These are phyloP conservation scores for Philotrypesis tridentata DNA, from an alignment of 1,140 invertebrate genomes.

Conservation along the genomic window DNA sequence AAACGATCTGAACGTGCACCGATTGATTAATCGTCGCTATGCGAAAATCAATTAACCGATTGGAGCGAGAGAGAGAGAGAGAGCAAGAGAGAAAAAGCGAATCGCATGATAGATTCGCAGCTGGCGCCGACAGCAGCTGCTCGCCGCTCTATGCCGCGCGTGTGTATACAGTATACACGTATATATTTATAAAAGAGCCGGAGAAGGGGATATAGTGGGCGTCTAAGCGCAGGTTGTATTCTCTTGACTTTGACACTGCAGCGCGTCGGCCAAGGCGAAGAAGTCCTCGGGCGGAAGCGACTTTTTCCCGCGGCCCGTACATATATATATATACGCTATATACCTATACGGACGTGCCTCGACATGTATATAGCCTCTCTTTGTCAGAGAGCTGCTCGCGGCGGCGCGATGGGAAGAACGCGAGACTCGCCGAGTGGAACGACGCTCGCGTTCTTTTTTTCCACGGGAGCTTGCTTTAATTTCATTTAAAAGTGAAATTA, in stretches of 20 bases:
- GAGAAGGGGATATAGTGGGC: background rate
- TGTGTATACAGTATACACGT: too few species aligned
- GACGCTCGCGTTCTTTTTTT: background rate
- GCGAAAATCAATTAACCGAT: background rate
- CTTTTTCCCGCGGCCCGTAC: background rate
- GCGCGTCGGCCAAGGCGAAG: background rate
- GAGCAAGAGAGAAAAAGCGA: background rate
- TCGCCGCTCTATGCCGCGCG: background rate
- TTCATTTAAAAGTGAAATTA: background rate
- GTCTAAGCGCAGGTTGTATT: conserved; percentile 35
- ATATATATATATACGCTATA: too few species aligned
- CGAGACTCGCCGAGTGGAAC: background rate
- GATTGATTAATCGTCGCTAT: background rate
- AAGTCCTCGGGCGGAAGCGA: conserved; percentile 35
- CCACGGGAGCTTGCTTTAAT: background rate
- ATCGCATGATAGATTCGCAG: conserved; percentile 9
- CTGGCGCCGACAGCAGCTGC: background rate
- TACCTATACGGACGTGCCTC: too few species aligned
- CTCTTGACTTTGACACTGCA: conserved; percentile 64
- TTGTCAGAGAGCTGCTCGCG: background rate
- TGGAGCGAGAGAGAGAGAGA: background rate
- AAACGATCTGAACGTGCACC: too few species aligned
- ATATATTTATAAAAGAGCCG: too few species aligned
- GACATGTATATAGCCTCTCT: background rate
- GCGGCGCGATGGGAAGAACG: background rate